A percentile compares a stretch with the other conserved stretches of the same genome.
Conservation (phyloP, 2,113 vertebrate species). For the Indicator maculatus region DNA sequence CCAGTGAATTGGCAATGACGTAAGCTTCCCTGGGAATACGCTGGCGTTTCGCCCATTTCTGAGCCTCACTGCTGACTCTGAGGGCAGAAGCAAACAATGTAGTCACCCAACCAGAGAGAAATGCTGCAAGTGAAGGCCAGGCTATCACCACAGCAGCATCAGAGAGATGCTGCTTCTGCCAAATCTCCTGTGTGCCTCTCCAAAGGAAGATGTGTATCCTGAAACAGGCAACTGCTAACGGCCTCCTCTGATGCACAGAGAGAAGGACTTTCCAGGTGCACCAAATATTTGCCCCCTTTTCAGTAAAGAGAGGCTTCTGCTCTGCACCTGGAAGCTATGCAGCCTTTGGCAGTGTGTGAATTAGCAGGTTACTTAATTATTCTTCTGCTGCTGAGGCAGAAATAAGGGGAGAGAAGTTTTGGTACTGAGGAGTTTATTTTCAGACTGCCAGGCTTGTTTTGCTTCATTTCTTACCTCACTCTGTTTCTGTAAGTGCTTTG, state of each 20-base stretch:
- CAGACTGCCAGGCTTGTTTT: not conserved
- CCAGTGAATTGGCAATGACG: not conserved
- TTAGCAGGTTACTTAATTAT: not conserved
- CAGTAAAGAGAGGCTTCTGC: not conserved
- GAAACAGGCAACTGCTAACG: rapidly evolving
- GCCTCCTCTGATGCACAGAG: not conserved
- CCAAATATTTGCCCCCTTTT: not conserved
- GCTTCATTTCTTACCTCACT: not conserved
- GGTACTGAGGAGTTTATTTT: not conserved
- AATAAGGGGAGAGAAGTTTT: not conserved
- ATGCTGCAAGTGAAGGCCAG: not conserved
- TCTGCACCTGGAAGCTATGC: not conserved
- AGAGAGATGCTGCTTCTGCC: not conserved
- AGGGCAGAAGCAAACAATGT: conserved; percentile 41
- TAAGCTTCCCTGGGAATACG: not conserved
- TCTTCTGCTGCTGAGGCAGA: not conserved
- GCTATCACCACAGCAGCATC: not conserved
- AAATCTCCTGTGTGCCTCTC: not conserved
- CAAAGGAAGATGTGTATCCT: not conserved
- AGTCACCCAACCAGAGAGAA: not conserved
- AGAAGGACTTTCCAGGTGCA: not conserved
- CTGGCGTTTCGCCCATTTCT: not conserved
- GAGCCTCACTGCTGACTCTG: not conserved
- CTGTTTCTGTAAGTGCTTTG: not conserved
- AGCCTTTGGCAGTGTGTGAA: not conserved